These are phyloP conservation scores for Megamerina dolium DNA, from an alignment of 2,888 invertebrate species.

Conservation along the genomic window DNA sequence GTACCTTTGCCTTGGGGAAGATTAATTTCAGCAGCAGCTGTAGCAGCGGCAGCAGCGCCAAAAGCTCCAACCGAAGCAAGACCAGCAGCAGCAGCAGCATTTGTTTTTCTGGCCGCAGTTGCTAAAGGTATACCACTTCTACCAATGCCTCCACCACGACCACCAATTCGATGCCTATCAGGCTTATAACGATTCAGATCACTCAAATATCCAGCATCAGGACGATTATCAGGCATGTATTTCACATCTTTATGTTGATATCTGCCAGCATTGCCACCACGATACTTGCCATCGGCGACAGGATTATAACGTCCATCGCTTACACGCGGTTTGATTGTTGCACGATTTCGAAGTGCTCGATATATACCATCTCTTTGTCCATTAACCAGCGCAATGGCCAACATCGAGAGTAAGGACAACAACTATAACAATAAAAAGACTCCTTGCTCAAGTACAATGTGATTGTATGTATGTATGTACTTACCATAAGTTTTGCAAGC, in stretches of 20 bases:
- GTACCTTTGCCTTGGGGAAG: constrained; percentile 35
- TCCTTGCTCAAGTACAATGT: too few species aligned
- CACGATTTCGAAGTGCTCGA: constrained; percentile 32
- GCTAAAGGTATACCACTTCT: constrained; percentile 9
- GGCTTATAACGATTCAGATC: constrained; percentile 27
- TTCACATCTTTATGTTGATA: constrained; percentile 52
- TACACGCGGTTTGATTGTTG: constrained; percentile 30
- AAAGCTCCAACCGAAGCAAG: constrained; percentile 5
- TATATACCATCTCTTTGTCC: constrained; percentile 50
- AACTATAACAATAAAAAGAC: too few species aligned
- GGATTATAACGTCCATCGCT: constrained; percentile 48
- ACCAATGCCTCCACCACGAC: constrained; percentile 26
- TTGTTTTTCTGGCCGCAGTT: constrained; percentile 10
- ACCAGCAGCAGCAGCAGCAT: constrained; percentile 7
- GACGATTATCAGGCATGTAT: constrained; percentile 33
- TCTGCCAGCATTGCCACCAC: constrained; percentile 42
- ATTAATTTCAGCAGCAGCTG: constrained; percentile 13
- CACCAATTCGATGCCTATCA: constrained; percentile 26
- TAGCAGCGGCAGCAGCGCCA: not conserved
- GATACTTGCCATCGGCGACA: constrained; percentile 38
- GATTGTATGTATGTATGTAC: too few species aligned
- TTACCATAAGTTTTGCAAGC: not conserved
- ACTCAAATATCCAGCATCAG: constrained; percentile 36
- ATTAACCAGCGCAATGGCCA: constrained; percentile 19
- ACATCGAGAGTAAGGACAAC: constrained; percentile 17